phyloP scores from a whole-genome alignment of 2,888 invertebrate genomes.

The Drosophila falleni region DNA sequence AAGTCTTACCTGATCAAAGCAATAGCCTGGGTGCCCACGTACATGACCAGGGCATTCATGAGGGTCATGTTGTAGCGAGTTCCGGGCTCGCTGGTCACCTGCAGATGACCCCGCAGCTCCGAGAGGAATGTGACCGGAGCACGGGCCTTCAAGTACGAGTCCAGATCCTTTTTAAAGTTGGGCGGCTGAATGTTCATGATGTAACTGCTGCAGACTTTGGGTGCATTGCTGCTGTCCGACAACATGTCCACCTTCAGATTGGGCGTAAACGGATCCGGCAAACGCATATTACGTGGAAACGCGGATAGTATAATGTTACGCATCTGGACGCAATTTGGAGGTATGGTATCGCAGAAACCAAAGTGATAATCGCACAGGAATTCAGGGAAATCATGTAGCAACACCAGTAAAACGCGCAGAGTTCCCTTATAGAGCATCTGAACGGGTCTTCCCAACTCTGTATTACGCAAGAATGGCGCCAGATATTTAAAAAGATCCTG shows the following conservation, averaged over 20 bases:
- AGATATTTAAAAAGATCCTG: constrained; percentile 98
- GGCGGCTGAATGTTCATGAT: constrained; percentile 93
- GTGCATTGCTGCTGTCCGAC: constrained; percentile 94
- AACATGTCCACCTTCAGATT: constrained; percentile 97
- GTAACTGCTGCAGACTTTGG: constrained; percentile 95
- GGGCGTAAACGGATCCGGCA: constrained; percentile 99
- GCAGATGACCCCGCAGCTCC: constrained; percentile 95
- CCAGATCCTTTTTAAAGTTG: constrained; percentile 97
- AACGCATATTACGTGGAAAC: constrained; percentile 98
- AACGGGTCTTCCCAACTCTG: constrained; percentile 97
- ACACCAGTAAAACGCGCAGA: constrained; percentile 95
- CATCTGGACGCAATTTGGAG: constrained; percentile 99
- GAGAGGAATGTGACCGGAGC: constrained; percentile 98
- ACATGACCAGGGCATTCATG: constrained; percentile 98
- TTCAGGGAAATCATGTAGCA: constrained; percentile 99
- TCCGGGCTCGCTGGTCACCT: constrained; percentile 95
- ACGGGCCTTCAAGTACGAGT: constrained; percentile 97
- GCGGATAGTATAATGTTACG: constrained; percentile 98
- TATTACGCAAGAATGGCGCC: constrained; percentile 98
- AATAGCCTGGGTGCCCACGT: constrained; percentile 99
- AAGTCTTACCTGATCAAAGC: constrained; percentile 89
- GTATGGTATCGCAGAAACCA: constrained; percentile 99
- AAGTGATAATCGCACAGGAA: constrained; percentile 99
- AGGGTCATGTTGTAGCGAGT: constrained; percentile 97
- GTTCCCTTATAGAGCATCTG: constrained; percentile 98